phyloP scores from a whole-genome alignment of 2,113 vertebrate genomes.

The Raja brachyura region DNA sequence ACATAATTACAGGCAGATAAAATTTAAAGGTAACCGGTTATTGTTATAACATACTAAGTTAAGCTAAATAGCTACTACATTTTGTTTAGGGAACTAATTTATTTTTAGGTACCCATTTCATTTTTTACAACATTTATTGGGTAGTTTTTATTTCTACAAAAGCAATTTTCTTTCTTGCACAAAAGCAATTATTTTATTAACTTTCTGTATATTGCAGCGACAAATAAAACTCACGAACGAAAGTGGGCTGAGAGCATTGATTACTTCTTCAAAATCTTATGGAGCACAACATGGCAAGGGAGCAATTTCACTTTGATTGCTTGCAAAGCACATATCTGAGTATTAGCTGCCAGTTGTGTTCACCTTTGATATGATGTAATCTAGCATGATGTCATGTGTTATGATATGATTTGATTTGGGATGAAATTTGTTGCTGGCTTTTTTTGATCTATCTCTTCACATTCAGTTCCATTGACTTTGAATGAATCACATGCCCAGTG shows the following conservation, averaged over 20 bases:
- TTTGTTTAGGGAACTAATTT: not conserved
- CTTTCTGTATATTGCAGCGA: not conserved
- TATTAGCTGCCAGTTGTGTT: not conserved
- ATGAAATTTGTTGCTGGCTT: not conserved
- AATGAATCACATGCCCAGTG: no score
- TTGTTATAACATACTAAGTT: no score
- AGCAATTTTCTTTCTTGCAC: not conserved
- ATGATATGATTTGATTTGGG: not conserved
- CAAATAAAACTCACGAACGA: not conserved
- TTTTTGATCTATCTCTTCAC: not conserved
- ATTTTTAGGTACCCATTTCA: not conserved
- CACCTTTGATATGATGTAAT: not conserved
- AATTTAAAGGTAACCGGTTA: no score
- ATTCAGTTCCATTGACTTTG: no score
- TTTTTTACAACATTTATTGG: not conserved
- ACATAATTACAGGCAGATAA: no score
- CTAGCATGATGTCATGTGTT: not conserved
- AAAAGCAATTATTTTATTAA: not conserved
- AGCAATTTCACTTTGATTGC: no score
- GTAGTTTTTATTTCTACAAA: not conserved
- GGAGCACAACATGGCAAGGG: not conserved
- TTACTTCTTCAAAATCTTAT: constrained; percentile 12
- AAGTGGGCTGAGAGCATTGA: not conserved
- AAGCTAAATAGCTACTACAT: no score
- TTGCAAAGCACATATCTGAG: not conserved